Evolutionary conservation across 2,113 vertebrate genomes (phyloP).

Genomic region (Dicentrarchus labrax): DNA sequence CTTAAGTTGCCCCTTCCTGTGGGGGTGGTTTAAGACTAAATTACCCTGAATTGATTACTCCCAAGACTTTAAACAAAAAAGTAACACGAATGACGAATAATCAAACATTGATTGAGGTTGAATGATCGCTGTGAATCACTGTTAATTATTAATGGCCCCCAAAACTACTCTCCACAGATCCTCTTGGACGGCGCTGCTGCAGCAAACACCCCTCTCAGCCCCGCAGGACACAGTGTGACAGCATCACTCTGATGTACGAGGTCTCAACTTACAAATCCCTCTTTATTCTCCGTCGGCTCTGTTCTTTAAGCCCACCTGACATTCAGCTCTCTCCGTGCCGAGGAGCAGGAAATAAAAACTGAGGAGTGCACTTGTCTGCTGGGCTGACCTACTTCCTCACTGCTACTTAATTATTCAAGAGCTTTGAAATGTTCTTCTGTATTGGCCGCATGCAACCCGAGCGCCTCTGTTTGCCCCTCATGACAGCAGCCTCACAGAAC

Average conservation of each 20-base stretch:
- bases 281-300: slow-evolving; percentile 20
- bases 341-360: slow-evolving; percentile 67
- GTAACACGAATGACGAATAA: not conserved
- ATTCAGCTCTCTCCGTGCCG: slow-evolving; percentile 53
- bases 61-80: too few species aligned
- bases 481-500: slow-evolving; percentile 53
- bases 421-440: slow-evolving; percentile 76
- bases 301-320: slow-evolving; percentile 57
- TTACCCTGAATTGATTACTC: not conserved
- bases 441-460: slow-evolving; percentile 64
- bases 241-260: not conserved
- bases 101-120: not conserved
- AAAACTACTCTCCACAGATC: not conserved
- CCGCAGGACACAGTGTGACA: slow-evolving; percentile 27
- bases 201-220: slow-evolving; percentile 7
- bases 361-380: slow-evolving; percentile 61
- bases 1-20: too few species aligned
- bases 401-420: slow-evolving; percentile 79
- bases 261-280: slow-evolving; percentile 29
- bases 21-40: not conserved
- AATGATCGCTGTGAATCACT: not conserved
- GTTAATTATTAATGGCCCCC: not conserved
- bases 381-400: slow-evolving; percentile 75
- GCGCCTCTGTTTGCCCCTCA: slow-evolving; percentile 56
- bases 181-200: not conserved